Evolutionary conservation across 2,113 vertebrate species (phyloP), one percentile per base, ranked within the genome.

Genomic region (Gavia stellata): DNA sequence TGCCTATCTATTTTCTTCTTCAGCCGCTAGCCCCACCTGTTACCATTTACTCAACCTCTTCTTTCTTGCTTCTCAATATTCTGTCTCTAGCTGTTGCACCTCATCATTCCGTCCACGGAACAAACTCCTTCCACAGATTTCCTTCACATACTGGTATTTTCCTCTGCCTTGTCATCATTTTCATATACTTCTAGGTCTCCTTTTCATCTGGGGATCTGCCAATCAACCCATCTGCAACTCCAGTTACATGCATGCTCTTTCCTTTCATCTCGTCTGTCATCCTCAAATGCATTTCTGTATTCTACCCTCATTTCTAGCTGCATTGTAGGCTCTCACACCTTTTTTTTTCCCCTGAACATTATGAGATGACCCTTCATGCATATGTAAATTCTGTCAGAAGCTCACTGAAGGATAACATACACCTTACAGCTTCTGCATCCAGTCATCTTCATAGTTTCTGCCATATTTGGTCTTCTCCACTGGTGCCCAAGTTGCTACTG

Each of bases 341-440:
- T 61, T 89, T 90, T 88, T 86, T 90, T 61, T 7, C 14, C 16
- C 24, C 19, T 73, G 42, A 95, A 92, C 88, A 90, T 96, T 96
- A 96, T 88, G 79, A 95, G 88, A 95, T 95, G 95, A 95, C 90
- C 94, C 92, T 96, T 96, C 95, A 96, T 97, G 94, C 93, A 94
- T 95, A 97, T 92, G 92, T 70, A 95, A 96, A 96, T 97, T 95
- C 96, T 94, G 94, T 95, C 96, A 96, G 93, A 96, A 96, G 88
- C 75, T 96, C 93, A 96, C 93, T 97, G 96, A 96, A 97, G 94
- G 88, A 62, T 95, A 96, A 96, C 93, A 86, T 74, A 92, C 85
- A 96, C 74, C 70, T 80, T 95, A 93, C 88, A 88, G 93, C 38
- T 94, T 96, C 92, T 83, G 85, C 71, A 88, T 88, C 70, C 75